Percentiles rank a stretch among this genome's conserved stretches.
Conservation (phyloP, 2,888 invertebrate species). For the Altica lythri region DNA sequence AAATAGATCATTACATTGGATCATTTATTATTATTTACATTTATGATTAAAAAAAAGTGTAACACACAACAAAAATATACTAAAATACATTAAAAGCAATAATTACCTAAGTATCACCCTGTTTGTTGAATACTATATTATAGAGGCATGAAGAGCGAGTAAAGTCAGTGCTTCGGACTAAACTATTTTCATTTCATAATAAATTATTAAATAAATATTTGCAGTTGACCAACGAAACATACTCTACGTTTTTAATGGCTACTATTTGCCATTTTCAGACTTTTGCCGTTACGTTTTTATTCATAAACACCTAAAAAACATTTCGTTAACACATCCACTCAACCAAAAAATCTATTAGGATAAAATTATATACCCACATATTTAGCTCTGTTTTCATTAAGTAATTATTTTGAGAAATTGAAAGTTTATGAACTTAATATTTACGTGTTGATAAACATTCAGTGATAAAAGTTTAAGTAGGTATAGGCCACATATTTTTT, state of each 20-base stretch:
- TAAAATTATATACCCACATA: no score
- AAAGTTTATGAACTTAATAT: no score
- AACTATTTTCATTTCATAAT: slow-evolving; percentile 47
- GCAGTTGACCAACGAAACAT: slow-evolving; percentile 27
- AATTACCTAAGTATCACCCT: slow-evolving; percentile 17
- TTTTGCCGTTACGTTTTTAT: slow-evolving; percentile 3
- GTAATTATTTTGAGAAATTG: no score
- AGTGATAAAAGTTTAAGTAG: no score
- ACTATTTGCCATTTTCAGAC: slow-evolving; percentile 7
- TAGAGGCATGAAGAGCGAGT: slow-evolving; percentile 7
- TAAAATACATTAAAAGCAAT: no score
- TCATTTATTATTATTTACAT: no score
- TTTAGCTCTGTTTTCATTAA: no score
- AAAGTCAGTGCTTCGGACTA: slow-evolving; percentile 31
- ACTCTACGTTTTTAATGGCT: slow-evolving; percentile 2
- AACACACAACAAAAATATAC: no score
- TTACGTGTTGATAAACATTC: no score
- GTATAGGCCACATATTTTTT: no score
- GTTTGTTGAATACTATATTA: slow-evolving; percentile 21
- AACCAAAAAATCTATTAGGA: not conserved
- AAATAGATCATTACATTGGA: no score
- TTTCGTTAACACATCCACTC: not conserved
- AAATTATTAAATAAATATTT: slow-evolving; percentile 48
- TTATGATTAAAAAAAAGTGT: no score
- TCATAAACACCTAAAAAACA: not conserved